Evolutionary conservation across 2,797 vertebrate species (phyloP).

Genomic region (Coluber constrictor): DNA sequence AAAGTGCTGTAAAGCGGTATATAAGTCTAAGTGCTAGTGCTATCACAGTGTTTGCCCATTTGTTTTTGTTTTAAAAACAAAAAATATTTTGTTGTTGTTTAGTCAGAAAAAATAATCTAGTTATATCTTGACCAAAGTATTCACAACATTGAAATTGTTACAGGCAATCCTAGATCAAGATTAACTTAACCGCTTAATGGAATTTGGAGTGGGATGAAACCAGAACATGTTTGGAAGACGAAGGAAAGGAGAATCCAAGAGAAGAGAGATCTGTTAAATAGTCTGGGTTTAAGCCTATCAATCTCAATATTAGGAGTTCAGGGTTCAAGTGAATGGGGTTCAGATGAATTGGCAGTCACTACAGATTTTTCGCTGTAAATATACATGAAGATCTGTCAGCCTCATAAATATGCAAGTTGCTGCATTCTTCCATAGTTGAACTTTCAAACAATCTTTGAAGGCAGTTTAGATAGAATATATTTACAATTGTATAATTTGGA

Average conservation of each 20-base stretch:
- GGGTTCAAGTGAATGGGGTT: background rate
- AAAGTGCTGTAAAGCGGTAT: too few species aligned
- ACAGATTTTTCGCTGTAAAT: background rate
- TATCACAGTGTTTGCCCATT: background rate
- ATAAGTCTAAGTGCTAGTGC: too few species aligned
- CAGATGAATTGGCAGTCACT: background rate
- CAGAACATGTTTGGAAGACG: background rate
- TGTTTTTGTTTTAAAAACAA: background rate
- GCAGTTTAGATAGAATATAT: background rate
- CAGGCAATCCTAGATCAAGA: background rate
- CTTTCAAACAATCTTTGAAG: background rate
- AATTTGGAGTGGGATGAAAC: background rate
- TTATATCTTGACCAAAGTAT: background rate
- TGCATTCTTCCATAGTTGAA: background rate
- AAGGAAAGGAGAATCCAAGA: background rate
- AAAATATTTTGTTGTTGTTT: background rate
- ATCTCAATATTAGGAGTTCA: background rate
- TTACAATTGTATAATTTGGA: background rate
- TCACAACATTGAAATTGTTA: background rate
- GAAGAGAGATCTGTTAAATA: background rate
- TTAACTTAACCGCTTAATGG: background rate
- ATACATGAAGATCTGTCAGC: background rate
- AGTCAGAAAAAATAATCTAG: too few species aligned
- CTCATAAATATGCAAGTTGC: background rate
- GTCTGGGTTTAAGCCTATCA: background rate